Evolutionary conservation across 2,113 vertebrate genomes (phyloP), one percentile per base, ranked within the genome.

Genomic region (Uria aalge): DNA sequence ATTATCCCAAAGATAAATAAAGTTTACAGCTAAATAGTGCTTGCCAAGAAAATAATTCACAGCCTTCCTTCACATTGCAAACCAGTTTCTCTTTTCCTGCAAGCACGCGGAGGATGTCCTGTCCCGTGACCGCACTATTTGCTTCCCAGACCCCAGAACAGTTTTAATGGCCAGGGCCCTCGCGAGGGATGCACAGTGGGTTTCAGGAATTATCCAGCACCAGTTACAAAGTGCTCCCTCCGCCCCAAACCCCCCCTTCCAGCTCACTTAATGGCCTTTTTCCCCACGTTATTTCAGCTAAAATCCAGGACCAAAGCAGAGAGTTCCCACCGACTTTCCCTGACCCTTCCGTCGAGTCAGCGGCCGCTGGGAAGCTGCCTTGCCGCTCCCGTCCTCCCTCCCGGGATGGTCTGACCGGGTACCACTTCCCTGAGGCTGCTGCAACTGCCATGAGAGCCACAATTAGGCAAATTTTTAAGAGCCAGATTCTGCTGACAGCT

Each of bases 31-130:
- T 26, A 62, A 62, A 62, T 6, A 19, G 34, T 5, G 52, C 82
- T 85, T 90, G 93, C 74, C 93, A 95, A 85, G 85, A 81, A 78
- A 88, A 85, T 11, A 67, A 90, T 48, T 59, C 66, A 22, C 64
- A 90, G 8, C 45, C 32, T 73, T 73, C 81, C 60, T 34, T 62
- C 67, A 4, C 6, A 6, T 4, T 19, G 30, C 2, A 1, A 9
- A 27, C 34, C 14, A 8, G 19, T 23, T 50, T 63, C 75, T 56
- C 48, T 48, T 40, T 34, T 50, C 63, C 53, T 32, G 22, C 50
- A 13, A 14, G 68, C 11, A 11, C 74, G 15, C 6, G 3, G 5
- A n/a, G 60, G 80, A 30, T n/a, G 79, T 26, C 47, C 64, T 22
- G 43, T 17, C 17, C 60, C 5, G 19, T 15, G 36, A 22, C 47